Conservation (phyloP, 2,113 vertebrate species). For the Crotalus viridis region DNA sequence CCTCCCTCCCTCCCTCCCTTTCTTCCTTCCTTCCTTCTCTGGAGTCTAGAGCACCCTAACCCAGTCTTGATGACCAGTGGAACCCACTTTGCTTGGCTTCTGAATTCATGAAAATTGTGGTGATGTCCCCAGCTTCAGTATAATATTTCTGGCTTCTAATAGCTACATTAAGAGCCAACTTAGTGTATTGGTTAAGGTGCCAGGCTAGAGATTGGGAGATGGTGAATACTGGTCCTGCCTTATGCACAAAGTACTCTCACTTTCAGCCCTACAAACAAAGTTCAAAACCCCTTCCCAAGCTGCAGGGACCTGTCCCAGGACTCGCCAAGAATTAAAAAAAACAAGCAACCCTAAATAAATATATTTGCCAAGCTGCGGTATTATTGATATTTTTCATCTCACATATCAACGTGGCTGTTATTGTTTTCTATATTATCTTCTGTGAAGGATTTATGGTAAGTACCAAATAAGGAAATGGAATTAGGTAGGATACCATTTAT, state of each 20-base stretch:
- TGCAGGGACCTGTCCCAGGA: neutral
- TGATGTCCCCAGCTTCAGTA: neutral
- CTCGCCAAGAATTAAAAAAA: neutral
- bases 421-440: neutral
- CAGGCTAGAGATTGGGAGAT: neutral
- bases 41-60: neutral
- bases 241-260: neutral
- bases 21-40: too few relatives aligned
- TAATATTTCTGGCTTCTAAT: neutral
- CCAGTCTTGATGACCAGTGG: neutral
- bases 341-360: neutral
- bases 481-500: neutral
- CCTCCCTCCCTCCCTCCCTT: fast-evolving
- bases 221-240: neutral
- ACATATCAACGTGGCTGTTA: neutral
- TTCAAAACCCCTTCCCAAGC: neutral
- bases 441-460: neutral
- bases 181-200: neutral
- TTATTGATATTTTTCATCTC: neutral
- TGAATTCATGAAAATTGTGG: neutral
- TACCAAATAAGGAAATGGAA: neutral
- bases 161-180: neutral
- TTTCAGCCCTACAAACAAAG: neutral
- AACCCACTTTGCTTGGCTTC: neutral
- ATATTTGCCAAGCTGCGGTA: neutral